Conservation (phyloP, 2,797 vertebrate species). For the Oreochromis mossambicus region DNA sequence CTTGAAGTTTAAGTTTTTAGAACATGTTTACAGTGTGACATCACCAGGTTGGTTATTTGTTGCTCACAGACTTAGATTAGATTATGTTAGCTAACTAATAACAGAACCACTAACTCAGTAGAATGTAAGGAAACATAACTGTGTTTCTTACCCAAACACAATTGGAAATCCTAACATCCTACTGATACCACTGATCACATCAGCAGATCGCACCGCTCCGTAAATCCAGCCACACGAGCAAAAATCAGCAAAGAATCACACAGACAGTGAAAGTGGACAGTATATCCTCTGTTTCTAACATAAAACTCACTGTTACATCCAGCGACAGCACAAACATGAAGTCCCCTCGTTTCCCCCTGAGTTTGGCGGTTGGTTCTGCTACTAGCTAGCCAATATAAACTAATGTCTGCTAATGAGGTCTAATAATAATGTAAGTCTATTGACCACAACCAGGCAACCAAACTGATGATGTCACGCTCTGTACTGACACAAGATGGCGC, state of each 20-base stretch:
- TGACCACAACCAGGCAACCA: not conserved
- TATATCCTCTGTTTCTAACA: not conserved
- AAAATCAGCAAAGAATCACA: accelerated
- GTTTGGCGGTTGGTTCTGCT: not conserved
- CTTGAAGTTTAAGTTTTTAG: accelerated
- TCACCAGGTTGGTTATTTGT: not conserved
- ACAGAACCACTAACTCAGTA: not conserved
- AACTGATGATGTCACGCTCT: not conserved
- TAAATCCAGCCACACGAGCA: not conserved
- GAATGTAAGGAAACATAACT: not conserved
- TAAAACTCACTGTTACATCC: not conserved
- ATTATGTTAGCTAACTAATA: not conserved
- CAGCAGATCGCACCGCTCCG: not conserved
- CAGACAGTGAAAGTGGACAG: not conserved
- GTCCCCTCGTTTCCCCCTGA: not conserved
- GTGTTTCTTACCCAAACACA: not conserved
- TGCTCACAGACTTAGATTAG: not conserved
- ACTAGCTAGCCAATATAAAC: not conserved
- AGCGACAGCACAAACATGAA: not conserved
- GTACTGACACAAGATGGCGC: not conserved
- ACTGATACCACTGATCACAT: accelerated
- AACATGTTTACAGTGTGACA: accelerated
- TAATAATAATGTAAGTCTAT: not conserved
- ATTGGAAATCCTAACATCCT: not conserved
- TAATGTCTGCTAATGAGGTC: accelerated